phyloP scores from a whole-genome alignment of 2,797 vertebrate genomes.

The Heteromormyrus szaboi region DNA sequence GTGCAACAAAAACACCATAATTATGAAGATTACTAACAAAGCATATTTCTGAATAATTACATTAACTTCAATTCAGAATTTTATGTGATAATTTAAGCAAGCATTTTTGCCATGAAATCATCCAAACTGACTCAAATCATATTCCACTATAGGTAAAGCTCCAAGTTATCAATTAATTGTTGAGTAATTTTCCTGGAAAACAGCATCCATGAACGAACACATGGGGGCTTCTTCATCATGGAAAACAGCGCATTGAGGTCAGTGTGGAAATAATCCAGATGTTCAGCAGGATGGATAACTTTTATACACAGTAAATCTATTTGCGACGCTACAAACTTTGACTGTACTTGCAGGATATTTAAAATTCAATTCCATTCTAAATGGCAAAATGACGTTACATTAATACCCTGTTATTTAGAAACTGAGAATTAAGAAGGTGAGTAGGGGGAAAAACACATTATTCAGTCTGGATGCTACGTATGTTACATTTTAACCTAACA shows the following conservation, averaged over 20 bases:
- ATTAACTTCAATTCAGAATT: background rate
- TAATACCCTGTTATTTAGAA: background rate
- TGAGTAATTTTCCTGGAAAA: background rate
- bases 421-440: background rate
- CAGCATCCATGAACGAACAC: background rate
- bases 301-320: background rate
- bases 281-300: background rate
- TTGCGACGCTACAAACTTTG: background rate
- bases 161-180: background rate
- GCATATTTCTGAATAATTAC: background rate
- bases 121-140: background rate
- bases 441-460: background rate
- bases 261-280: background rate
- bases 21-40: background rate
- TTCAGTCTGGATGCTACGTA: background rate
- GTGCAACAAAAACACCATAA: background rate
- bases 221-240: background rate
- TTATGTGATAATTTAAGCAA: background rate
- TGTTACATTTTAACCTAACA: slow-evolving; percentile 4
- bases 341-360: background rate
- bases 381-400: slow-evolving; percentile 3
- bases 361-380: background rate
- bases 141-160: background rate
- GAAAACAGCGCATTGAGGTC: background rate
- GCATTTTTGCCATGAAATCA: background rate